Percentiles rank a stretch among this genome's conserved stretches.
Evolutionary conservation across 2,797 vertebrate species (phyloP).

Genomic region (Urophycis tenuis): DNA sequence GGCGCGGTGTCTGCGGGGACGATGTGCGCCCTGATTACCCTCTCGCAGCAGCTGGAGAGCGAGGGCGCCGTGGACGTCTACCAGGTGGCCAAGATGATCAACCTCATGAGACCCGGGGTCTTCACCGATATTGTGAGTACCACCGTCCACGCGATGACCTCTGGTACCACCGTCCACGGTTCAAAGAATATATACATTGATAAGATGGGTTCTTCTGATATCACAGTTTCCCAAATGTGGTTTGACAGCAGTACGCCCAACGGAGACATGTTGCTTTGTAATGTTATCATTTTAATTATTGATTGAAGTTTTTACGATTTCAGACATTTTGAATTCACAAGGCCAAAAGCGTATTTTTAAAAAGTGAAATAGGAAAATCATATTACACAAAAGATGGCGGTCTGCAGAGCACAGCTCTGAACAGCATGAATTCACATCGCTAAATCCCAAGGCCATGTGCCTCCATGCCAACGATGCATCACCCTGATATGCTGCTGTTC

Average conservation of each 20-base stretch:
- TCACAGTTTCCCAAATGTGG: no score
- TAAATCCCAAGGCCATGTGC: neutral
- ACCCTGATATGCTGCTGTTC: neutral
- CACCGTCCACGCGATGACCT: no score
- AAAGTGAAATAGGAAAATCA: neutral
- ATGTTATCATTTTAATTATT: no score
- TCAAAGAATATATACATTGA: no score
- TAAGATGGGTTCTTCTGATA: neutral
- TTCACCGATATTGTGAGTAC: conserved; percentile 97
- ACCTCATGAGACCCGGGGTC: conserved; percentile 98
- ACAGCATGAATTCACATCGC: neutral
- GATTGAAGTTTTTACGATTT: neutral
- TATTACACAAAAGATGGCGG: no score
- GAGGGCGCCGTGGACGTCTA: conserved; percentile 95
- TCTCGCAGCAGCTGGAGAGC: conserved; percentile 96
- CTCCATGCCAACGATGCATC: neutral
- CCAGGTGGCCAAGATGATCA: conserved; percentile 99
- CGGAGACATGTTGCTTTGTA: no score
- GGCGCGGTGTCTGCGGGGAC: conserved; percentile 94
- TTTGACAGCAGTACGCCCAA: no score
- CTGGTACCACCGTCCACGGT: no score
- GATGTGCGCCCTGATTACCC: conserved; percentile 90
- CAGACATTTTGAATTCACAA: neutral
- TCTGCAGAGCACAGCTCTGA: no score
- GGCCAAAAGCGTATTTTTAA: neutral